Evolutionary conservation across 2,888 invertebrate species (phyloP), one percentile per base, ranked within the genome.

Genomic region (Protophormia terraenovae): DNA sequence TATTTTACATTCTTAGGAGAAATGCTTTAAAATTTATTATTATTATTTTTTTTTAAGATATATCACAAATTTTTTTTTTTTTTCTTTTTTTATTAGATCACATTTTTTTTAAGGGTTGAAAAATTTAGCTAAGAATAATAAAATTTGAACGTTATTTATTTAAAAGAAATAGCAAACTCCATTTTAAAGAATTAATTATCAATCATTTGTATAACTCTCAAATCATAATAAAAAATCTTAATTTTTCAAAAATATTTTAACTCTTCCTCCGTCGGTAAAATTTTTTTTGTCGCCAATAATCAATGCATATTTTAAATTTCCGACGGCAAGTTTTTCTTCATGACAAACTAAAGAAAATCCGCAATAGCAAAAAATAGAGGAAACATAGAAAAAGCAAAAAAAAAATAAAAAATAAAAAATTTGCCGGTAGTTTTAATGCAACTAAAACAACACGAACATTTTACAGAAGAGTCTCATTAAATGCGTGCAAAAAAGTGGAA

Each of bases 351-450:
- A 50, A 60, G 32, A 24, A 84, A 75, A 80, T 71, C 32, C 62
- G 75, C 38, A 50, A 29, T 69, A 69, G 14, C 16, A 58, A 60
- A 69, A 27, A n/a, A 27, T 6, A 29, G 14, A 24, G 7, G 16
- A 50, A 78, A 27, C 8, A 19, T 10, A 55, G 16, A 7, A 5
- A 55, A 50, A 38, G 3, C 2, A 69, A 50, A 38, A 16, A 50
- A 14, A 66, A 32, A 58, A 75, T 73, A 66, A 12, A 32, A 53
- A n/a, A n/a, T n/a, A n/a, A n/a, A n/a, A n/a, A n/a, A n/a, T n/a
- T n/a, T n/a, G n/a, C 84, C 84, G 84, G 73, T 66, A 45, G 76
- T 66, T 45, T 77, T 16, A 80, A 72, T 60, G 64, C 81, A 76
- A 60, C 53, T 27, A 22, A 67, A 77, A 35, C 22, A 58, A 16